phyloP scores from a whole-genome alignment of 2,797 vertebrate species.

The Alcedo atthis region DNA sequence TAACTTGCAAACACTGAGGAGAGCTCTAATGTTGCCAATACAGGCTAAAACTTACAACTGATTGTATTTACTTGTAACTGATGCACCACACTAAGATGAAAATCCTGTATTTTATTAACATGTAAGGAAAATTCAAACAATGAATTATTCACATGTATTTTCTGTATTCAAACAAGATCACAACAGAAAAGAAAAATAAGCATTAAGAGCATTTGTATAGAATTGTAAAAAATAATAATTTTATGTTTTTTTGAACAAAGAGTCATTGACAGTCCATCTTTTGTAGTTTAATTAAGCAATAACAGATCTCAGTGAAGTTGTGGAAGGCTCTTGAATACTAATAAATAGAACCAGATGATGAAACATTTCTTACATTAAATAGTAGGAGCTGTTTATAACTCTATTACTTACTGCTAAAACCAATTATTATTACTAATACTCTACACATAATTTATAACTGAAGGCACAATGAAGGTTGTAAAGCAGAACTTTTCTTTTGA shows the following conservation, averaged over 20 bases:
- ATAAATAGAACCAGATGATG: conserved; percentile 75
- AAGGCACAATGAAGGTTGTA: conserved; percentile 65
- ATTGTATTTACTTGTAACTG: conserved; percentile 35
- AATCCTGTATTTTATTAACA: conserved; percentile 2
- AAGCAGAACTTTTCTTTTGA: conserved; percentile 73
- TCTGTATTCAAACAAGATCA: background rate
- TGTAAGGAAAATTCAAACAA: conserved; percentile 10
- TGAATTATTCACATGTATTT: background rate
- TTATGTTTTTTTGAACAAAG: conserved; percentile 28
- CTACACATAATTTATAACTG: conserved; percentile 72
- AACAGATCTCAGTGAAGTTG: conserved; percentile 68
- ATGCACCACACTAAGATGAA: background rate
- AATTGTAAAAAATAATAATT: conserved; percentile 54
- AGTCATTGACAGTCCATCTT: conserved; percentile 73
- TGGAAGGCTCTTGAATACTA: conserved; percentile 72
- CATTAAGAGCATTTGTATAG: conserved; percentile 23
- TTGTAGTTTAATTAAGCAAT: conserved; percentile 80
- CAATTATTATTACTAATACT: conserved; percentile 80
- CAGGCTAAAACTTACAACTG: conserved; percentile 37
- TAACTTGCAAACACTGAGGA: background rate
- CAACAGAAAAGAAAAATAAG: conserved; percentile 13
- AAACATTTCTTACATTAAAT: conserved; percentile 78
- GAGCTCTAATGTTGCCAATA: conserved; percentile 13
- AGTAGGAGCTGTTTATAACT: conserved; percentile 78
- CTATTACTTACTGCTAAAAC: conserved; percentile 80